phyloP scores from a whole-genome alignment of 2,797 vertebrate species.

The Sebastes alutus region DNA sequence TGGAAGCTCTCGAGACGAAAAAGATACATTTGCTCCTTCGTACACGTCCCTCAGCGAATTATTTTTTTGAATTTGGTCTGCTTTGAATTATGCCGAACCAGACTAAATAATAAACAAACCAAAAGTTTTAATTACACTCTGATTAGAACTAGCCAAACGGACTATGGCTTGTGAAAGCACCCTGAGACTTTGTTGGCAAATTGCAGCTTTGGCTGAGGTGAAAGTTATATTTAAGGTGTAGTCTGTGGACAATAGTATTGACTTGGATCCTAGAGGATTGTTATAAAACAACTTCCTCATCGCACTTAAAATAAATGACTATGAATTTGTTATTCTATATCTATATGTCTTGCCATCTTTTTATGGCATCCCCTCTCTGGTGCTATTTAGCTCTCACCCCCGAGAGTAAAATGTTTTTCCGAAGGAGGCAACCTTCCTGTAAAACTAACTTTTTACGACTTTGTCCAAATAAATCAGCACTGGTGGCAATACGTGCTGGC shows the following conservation, averaged over 20 bases:
- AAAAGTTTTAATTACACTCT: too few species aligned
- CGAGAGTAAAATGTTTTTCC: constrained; percentile 3
- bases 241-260: neutral
- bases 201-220: neutral
- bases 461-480: constrained; percentile 34
- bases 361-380: constrained; percentile 2
- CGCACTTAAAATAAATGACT: neutral
- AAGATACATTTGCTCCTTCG: too few species aligned
- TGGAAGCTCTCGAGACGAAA: too few species aligned
- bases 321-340: constrained; percentile 12
- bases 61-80: too few species aligned
- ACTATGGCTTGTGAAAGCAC: too few species aligned
- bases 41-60: too few species aligned
- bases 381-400: neutral
- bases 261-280: constrained; percentile 6
- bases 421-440: constrained; percentile 6
- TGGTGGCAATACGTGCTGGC: constrained; percentile 20
- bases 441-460: constrained; percentile 28
- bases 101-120: too few species aligned
- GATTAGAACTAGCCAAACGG: too few species aligned
- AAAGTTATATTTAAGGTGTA: neutral
- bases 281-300: constrained; percentile 15
- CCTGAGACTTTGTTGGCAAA: too few species aligned
- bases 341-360: constrained; percentile 4
- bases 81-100: too few species aligned